Conservation (phyloP, 2,113 vertebrate genomes). For the Acanthisitta chloris region DNA sequence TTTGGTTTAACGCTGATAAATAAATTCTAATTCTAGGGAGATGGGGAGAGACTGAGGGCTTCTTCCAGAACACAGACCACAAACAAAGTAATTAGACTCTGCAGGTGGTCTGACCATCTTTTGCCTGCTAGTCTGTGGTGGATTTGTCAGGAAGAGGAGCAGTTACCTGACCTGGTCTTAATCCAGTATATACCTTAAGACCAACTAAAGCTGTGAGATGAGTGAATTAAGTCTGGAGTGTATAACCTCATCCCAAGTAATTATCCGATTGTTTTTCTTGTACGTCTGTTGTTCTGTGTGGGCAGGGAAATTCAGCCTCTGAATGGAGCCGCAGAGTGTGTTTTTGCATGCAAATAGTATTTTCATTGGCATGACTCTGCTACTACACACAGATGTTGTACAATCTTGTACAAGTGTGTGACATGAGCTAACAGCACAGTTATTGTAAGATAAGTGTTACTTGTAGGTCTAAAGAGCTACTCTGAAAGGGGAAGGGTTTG, state of each 20-base stretch:
- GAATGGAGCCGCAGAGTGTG: not conserved
- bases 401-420: not conserved
- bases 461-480: not conserved
- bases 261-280: conserved; percentile 21
- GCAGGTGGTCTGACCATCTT: not conserved
- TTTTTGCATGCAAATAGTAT: not conserved
- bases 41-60: not conserved
- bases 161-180: conserved; percentile 32
- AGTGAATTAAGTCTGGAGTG: conserved; percentile 18
- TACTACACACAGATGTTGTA: not conserved
- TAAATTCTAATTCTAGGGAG: not conserved
- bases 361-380: not conserved
- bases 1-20: not conserved
- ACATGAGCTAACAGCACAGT: not conserved
- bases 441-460: not conserved
- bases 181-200: not conserved
- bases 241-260: not conserved
- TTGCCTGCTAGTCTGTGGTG: not conserved
- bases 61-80: not conserved
- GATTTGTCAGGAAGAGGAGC: not conserved
- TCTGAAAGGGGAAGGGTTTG: not conserved
- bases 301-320: not conserved
- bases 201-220: not conserved
- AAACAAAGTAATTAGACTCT: not conserved
- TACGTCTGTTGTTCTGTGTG: not conserved